Evolutionary conservation across 1,140 invertebrate genomes (phyloP), one percentile per base, ranked within the genome.

Genomic region (Notospermus geniculatus): DNA sequence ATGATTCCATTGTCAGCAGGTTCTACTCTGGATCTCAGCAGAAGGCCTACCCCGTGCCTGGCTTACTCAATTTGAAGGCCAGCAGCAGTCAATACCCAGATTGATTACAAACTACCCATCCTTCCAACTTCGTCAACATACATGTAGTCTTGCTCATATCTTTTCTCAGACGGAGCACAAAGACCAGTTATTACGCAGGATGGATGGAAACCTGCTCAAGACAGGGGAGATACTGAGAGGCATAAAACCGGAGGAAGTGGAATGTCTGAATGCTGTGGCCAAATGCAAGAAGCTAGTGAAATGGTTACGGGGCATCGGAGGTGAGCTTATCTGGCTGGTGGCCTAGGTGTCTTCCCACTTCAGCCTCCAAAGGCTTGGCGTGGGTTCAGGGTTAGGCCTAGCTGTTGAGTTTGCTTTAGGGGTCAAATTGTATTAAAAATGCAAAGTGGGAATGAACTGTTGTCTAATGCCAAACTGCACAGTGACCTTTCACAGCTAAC

Each of bases 221-320:
- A 60, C 63, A 1, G 67, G 66, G 46, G 23, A 59, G 22, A 30
- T 64, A 17, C 41, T 74, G 54, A 64, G 62, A 54, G 68, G 59
- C 30, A 30, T 76, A 15, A 56, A 56, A 22, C 19, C 59, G 32
- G 50, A 61, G 1, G 53, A 72, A 45, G 29, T 62, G 0, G n/a
- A 69, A n/a, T 72, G 70, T 62, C 57, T 78, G 11, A 25, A 62
- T 52, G 64, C 52, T 4, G 75, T 76, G 54, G 59, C 61, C 2
- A 58, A 63, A 5, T 69, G 69, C 41, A 59, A 62, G 50, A 28
- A 45, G 17, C 64, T 78, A 19, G 65, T 76, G 9, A 43, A 60
- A 0, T 78, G 76, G 76, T 57, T 78, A 13, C 62, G 60, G 58
- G 54, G 70, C 9, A 71, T 76, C 57, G 59, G 65, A 63, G 65